Conservation (phyloP, 2,888 invertebrate genomes). For the Metallyticus violacea region DNA sequence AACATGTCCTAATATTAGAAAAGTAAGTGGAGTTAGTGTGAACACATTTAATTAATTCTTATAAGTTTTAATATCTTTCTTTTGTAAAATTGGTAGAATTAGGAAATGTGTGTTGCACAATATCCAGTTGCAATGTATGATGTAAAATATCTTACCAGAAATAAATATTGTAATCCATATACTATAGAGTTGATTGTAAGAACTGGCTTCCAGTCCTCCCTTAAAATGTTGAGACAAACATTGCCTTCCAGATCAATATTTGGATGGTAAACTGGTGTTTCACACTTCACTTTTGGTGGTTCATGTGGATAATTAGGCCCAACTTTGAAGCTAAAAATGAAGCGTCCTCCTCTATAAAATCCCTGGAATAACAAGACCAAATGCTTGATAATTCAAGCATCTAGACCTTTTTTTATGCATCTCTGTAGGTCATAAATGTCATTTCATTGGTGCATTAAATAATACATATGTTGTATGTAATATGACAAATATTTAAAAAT, state of each 20-base stretch:
- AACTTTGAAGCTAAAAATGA: constrained; percentile 96
- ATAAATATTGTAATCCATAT: constrained; percentile 95
- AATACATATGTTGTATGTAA: too few species aligned
- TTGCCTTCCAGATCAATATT: constrained; percentile 98
- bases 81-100: too few species aligned
- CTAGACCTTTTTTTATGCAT: too few species aligned
- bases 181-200: constrained; percentile 96
- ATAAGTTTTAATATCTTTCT: too few species aligned
- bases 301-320: constrained; percentile 98
- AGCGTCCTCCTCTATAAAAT: constrained; percentile 90
- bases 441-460: too few species aligned
- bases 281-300: constrained; percentile 98
- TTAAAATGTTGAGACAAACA: constrained; percentile 93
- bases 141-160: constrained; percentile 65
- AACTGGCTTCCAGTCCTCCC: constrained; percentile 99
- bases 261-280: constrained; percentile 96
- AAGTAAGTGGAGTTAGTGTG: too few species aligned
- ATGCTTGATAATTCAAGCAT: background rate
- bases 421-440: too few species aligned
- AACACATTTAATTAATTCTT: too few species aligned
- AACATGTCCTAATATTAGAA: too few species aligned
- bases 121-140: too few species aligned
- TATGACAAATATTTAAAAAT: background rate
- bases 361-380: constrained; percentile 54
- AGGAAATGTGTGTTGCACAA: too few species aligned